Evolutionary conservation across 1,140 invertebrate genomes (phyloP).

Genomic region (Drosophila littoralis): DNA sequence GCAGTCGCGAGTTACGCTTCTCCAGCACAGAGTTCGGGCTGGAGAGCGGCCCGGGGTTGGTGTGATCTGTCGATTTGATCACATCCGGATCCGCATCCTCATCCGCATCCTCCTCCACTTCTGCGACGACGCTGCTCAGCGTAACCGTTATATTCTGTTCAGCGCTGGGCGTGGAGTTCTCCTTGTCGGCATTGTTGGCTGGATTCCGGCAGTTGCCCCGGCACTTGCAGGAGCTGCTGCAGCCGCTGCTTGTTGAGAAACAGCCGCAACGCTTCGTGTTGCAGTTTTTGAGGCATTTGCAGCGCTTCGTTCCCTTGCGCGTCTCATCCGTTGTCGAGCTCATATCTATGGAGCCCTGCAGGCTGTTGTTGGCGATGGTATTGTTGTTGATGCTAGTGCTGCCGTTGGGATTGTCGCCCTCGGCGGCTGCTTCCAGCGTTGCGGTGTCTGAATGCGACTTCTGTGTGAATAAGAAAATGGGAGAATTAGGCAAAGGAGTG

Average conservation of each 20-base stretch:
- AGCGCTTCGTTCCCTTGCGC: constrained; percentile 1
- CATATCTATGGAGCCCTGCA: constrained; percentile 11
- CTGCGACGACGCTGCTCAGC: not conserved
- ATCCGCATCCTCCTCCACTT: not conserved
- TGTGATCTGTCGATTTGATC: not conserved
- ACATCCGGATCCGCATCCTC: not conserved
- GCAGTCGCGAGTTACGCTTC: constrained; percentile 15
- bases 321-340: constrained; percentile 8
- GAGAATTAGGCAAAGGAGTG: too few species aligned
- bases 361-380: not conserved
- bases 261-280: constrained; percentile 64
- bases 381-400: constrained; percentile 3
- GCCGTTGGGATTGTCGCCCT: constrained; percentile 1
- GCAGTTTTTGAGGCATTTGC: constrained; percentile 64
- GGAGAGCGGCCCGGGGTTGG: not conserved
- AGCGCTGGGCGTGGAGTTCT: constrained; percentile 17
- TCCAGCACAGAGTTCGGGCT: constrained; percentile 2
- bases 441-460: not conserved
- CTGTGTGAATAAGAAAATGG: not conserved
- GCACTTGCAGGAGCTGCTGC: constrained; percentile 48
- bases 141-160: constrained; percentile 4
- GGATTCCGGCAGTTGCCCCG: constrained; percentile 52
- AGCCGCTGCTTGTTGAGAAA: constrained; percentile 28
- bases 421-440: not conserved
- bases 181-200: not conserved